Percentiles rank a stretch among this genome's conserved stretches.
Evolutionary conservation across 2,888 invertebrate genomes (phyloP).

Genomic region (Pandemis corylana): DNA sequence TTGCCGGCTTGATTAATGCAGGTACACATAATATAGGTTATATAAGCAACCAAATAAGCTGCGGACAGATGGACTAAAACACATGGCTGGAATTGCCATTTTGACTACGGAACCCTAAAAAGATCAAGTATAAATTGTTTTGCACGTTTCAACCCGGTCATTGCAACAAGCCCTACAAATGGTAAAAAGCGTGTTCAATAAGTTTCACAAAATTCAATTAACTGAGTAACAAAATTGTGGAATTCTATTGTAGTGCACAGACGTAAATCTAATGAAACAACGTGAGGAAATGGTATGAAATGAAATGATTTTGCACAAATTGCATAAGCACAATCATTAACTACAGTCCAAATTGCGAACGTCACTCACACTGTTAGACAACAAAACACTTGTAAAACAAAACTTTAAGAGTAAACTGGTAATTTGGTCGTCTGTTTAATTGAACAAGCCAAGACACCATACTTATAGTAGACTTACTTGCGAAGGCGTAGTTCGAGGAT

Average conservation of each 20-base stretch:
- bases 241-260: not conserved
- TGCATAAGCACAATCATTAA: not conserved
- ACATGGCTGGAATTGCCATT: too few relatives aligned
- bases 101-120: too few relatives aligned
- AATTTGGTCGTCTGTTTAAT: too few relatives aligned
- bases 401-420: not conserved
- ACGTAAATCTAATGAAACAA: not conserved
- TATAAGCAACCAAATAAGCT: too few relatives aligned
- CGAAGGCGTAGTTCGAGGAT: not conserved
- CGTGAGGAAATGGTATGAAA: not conserved
- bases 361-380: not conserved
- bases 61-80: too few relatives aligned
- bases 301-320: not conserved
- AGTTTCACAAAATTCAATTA: not conserved
- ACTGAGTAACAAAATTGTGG: not conserved
- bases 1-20: too few relatives aligned
- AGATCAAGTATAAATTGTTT: too few relatives aligned
- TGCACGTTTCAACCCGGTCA: not conserved
- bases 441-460: not conserved
- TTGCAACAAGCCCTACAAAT: not conserved
- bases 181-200: not conserved
- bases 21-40: too few relatives aligned
- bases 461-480: conserved; percentile 11
- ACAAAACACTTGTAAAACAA: not conserved
- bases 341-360: not conserved